phyloP scores from a whole-genome alignment of 2,113 vertebrate genomes.

The Boleophthalmus pectinirostris region DNA sequence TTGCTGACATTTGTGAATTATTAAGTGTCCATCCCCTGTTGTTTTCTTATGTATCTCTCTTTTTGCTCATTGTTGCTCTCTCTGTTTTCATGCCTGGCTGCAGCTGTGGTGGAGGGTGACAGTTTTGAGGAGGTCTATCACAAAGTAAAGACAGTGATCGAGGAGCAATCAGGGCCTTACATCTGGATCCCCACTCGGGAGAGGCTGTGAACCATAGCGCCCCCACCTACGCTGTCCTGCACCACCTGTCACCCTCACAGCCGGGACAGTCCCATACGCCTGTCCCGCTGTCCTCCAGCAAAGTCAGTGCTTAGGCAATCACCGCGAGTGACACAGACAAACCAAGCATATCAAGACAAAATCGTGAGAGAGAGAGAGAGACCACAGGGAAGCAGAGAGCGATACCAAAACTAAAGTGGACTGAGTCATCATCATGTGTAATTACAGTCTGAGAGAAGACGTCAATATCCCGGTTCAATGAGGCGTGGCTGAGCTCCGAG shows the following conservation, averaged over 20 bases:
- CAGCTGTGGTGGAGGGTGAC: conserved; percentile 92
- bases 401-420: conserved; percentile 47
- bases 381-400: conserved; percentile 37
- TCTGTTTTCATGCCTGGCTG: not conserved
- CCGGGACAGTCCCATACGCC: conserved; percentile 67
- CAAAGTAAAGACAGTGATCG: conserved; percentile 91
- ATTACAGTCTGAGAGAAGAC: conserved; percentile 45
- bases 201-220: conserved; percentile 81
- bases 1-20: not conserved
- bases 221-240: conserved; percentile 41
- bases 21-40: not conserved
- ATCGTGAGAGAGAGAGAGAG: conserved; percentile 42
- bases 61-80: not conserved
- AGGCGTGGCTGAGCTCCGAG: conserved; percentile 35
- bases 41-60: not conserved
- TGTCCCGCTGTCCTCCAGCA: conserved; percentile 64
- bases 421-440: conserved; percentile 50
- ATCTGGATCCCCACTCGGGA: conserved; percentile 94
- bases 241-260: conserved; percentile 59
- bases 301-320: conserved; percentile 69
- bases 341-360: conserved; percentile 49
- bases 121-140: conserved; percentile 95
- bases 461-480: conserved; percentile 52
- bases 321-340: conserved; percentile 55
- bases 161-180: conserved; percentile 94